A percentile compares a stretch with the other conserved stretches of the same genome.
These are phyloP conservation scores for Caenorhabditis becei DNA, from an alignment of 2,888 invertebrate genomes.

Conservation along the genomic window DNA sequence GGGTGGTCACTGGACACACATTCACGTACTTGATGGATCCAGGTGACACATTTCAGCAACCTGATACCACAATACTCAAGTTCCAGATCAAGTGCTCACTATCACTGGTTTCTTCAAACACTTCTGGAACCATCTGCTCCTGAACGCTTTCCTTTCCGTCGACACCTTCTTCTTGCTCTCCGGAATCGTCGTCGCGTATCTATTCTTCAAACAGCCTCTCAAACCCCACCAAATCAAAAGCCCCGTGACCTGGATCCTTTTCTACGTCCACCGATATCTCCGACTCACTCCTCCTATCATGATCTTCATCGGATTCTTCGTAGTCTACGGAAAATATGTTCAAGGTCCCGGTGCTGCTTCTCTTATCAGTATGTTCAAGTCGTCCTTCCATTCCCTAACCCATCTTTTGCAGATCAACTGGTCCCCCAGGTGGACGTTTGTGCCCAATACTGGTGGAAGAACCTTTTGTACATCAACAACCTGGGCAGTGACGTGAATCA, in stretches of 20 bases:
- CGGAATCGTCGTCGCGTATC: conserved; percentile 71
- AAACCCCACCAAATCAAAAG: conserved; percentile 24
- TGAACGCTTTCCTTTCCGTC: conserved; percentile 69
- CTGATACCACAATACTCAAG: neutral
- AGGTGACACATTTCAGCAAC: conserved; percentile 1
- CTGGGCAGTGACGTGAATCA: conserved; percentile 26
- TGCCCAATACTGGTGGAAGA: conserved; percentile 60
- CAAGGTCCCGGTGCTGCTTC: conserved; percentile 54
- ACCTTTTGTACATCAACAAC: conserved; percentile 70
- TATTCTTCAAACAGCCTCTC: conserved; percentile 67
- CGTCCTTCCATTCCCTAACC: neutral
- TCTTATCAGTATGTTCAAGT: conserved; percentile 19
- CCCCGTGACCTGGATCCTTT: conserved; percentile 62
- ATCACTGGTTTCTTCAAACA: conserved; percentile 16
- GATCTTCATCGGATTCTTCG: conserved; percentile 63
- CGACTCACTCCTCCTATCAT: conserved; percentile 63
- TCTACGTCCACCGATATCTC: conserved; percentile 66
- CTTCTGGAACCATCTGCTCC: conserved; percentile 58
- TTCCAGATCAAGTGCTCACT: conserved; percentile 40
- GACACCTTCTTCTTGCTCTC: conserved; percentile 75
- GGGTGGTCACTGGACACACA: conserved; percentile 70
- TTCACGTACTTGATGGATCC: conserved; percentile 33
- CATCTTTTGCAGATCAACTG: conserved; percentile 38
- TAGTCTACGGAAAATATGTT: conserved; percentile 52
- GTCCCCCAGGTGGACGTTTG: conserved; percentile 51